Evolutionary conservation across 2,797 vertebrate species (phyloP), one percentile per base, ranked within the genome.

Genomic region (Smutsia gigantea): DNA sequence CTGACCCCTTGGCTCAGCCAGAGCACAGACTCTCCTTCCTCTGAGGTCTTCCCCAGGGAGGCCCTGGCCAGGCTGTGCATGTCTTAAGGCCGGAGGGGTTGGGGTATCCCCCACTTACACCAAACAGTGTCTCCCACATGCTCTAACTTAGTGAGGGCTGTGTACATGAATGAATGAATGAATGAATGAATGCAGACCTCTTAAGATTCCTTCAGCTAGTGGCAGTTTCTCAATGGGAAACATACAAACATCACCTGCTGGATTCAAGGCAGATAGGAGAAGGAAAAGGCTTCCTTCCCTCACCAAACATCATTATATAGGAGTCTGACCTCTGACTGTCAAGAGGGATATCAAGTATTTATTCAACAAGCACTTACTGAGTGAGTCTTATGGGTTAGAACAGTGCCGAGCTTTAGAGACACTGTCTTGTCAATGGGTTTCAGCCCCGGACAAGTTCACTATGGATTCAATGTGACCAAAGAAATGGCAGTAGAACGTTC

Each of bases 81-180:
- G 2, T 53, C 66, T 53, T 19, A 10, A 95, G 81, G 8, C 37
- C 4, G 17, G 42, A 77, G 17, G 21, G 11, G 21, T 1, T 15
- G 57, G 25, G 14, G 29, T 29, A 64, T 4, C 17, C 23, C 13
- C 23, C 11, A 18, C 0, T 7, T 3, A 14, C 0, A 37, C 0
- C 13, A 19, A 55, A 21, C 12, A 5, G 7, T 19, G 37, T 55
- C 13, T n/a, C 68, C 63, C 9, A 19, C 1, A 14, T 5, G 13
- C n/a, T 13, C 39, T 7, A 29, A 29, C 46, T 25, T 15, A 23
- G 1, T 1, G 3, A 27, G 49, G 49, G 12, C 68, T 69, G 31
- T 37, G 15, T 34, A 64, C 42, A 23, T 31, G 82, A 71, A 5
- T 69, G 21, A 78, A 51, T 42, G n/a, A 64, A 23, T 15, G 27